These are phyloP conservation scores for Coracopsis vasa DNA, from an alignment of 2,113 vertebrate species.

Conservation along the genomic window DNA sequence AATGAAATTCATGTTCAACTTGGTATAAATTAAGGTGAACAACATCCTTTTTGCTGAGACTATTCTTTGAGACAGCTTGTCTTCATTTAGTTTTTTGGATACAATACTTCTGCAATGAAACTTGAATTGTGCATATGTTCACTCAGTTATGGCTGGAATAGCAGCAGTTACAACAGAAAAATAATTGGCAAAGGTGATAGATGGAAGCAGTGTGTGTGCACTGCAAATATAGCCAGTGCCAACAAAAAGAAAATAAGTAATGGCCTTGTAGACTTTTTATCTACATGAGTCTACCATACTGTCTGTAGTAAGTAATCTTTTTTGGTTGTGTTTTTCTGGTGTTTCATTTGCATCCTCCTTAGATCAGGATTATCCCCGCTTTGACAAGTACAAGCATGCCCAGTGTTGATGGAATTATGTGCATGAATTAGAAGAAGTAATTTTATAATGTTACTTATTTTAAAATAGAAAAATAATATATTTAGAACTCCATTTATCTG, in stretches of 20 bases:
- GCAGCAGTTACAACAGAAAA: neutral
- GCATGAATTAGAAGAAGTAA: neutral
- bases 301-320: neutral
- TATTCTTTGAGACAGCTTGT: neutral
- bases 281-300: neutral
- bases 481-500: neutral
- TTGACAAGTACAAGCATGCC: neutral
- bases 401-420: neutral
- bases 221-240: neutral
- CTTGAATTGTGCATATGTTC: neutral
- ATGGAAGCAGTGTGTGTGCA: fast-evolving
- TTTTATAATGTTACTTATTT: neutral
- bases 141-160: neutral
- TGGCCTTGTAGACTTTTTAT: neutral
- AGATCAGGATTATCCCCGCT: neutral
- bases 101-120: neutral
- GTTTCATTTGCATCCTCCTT: neutral
- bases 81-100: neutral
- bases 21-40: neutral
- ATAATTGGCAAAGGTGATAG: neutral
- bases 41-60: neutral
- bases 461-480: neutral
- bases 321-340: neutral
- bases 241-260: neutral
- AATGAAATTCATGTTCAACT: neutral